phyloP scores from a whole-genome alignment of 2,888 invertebrate species.

The Teleogryllus oceanicus region DNA sequence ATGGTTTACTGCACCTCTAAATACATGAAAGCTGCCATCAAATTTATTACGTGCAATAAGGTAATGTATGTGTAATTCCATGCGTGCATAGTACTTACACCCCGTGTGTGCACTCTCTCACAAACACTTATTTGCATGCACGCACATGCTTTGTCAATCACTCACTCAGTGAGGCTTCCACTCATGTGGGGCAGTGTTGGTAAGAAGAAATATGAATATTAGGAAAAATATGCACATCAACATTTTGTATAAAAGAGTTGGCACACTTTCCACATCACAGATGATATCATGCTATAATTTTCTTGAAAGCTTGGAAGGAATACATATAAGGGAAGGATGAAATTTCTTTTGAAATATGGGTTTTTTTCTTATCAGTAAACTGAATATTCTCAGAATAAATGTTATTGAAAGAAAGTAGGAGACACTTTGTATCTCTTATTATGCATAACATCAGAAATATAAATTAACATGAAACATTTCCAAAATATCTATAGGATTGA shows the following conservation, averaged over 20 bases:
- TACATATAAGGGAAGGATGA: neutral
- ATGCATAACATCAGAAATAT: constrained; percentile 18
- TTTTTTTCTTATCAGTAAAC: neutral
- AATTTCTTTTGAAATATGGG: neutral
- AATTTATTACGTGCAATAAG: neutral
- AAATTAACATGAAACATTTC: constrained; percentile 18
- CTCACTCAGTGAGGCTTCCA: neutral
- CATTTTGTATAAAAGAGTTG: too few species aligned
- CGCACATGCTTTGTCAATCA: neutral
- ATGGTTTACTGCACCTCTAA: neutral
- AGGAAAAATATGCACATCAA: too few species aligned
- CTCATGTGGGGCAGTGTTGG: too few species aligned
- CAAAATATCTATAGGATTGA: constrained; percentile 11
- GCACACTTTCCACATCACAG: neutral
- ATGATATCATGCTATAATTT: neutral
- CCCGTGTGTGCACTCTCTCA: neutral
- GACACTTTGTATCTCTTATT: constrained; percentile 18
- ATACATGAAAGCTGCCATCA: neutral
- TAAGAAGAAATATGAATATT: too few species aligned
- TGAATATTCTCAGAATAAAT: neutral
- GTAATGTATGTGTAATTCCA: neutral
- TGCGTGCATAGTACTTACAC: constrained; percentile 3
- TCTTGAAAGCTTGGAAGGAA: neutral
- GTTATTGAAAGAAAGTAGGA: constrained; percentile 18
- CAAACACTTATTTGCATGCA: neutral